phyloP scores from a whole-genome alignment of 2,888 invertebrate genomes.

The Dicycla oo region DNA sequence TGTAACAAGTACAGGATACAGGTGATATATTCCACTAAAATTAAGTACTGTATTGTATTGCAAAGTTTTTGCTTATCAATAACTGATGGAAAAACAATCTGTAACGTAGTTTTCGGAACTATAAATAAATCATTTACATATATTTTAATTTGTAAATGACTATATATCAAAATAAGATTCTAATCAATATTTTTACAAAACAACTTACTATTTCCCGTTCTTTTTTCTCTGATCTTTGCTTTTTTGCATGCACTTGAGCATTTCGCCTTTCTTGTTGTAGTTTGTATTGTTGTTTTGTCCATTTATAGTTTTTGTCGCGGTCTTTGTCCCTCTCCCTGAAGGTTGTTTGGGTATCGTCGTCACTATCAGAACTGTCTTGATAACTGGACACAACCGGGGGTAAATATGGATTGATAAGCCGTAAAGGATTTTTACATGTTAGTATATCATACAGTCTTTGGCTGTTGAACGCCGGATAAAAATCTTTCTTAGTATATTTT shows the following conservation, averaged over 20 bases:
- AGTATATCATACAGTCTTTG: slow-evolving; percentile 91
- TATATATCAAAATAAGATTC: background rate
- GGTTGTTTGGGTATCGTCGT: slow-evolving; percentile 79
- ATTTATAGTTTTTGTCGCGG: slow-evolving; percentile 88
- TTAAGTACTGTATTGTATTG: too few relatives aligned
- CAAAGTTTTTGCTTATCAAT: too few relatives aligned
- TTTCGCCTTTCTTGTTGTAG: slow-evolving; percentile 83
- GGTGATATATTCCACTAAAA: too few relatives aligned
- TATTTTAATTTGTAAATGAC: background rate
- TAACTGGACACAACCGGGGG: slow-evolving; percentile 70
- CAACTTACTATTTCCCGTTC: slow-evolving; percentile 89
- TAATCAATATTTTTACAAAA: background rate
- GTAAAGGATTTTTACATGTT: slow-evolving; percentile 88
- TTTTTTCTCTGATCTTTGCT: slow-evolving; percentile 76
- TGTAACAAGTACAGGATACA: too few relatives aligned
- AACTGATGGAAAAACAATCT: too few relatives aligned
- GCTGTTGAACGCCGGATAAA: slow-evolving; percentile 92
- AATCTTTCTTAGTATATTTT: slow-evolving; percentile 90
- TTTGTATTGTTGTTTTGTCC: slow-evolving; percentile 83
- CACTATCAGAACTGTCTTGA: slow-evolving; percentile 81
- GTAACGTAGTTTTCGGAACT: too few relatives aligned
- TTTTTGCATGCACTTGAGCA: slow-evolving; percentile 74
- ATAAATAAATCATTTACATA: background rate
- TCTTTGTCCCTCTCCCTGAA: slow-evolving; percentile 88
- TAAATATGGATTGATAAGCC: slow-evolving; percentile 85